Conservation (phyloP, 2,113 vertebrate species). For the Columba livia region DNA sequence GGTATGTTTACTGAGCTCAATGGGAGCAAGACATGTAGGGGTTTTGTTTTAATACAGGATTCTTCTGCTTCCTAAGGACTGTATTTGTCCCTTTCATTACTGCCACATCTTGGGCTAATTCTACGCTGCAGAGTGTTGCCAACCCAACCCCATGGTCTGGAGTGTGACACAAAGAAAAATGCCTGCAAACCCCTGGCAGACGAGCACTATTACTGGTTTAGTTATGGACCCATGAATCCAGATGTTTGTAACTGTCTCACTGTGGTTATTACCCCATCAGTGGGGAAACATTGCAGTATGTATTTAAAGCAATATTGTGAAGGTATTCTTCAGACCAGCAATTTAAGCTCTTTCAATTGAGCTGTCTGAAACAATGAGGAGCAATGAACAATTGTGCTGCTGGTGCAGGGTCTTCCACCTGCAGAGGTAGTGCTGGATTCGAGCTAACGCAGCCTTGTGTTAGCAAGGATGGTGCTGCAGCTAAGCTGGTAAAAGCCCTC, state of each 20-base stretch:
- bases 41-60: not conserved
- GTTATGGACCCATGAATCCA: slow-evolving; percentile 41
- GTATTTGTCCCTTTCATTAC: slow-evolving; percentile 7
- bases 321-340: slow-evolving; percentile 29
- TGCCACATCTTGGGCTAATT: slow-evolving; percentile 38
- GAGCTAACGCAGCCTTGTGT: not conserved
- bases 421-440: not conserved
- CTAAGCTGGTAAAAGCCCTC: slow-evolving; percentile 10
- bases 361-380: slow-evolving; percentile 31
- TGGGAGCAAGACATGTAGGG: not conserved
- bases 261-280: slow-evolving; percentile 45
- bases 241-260: slow-evolving; percentile 27
- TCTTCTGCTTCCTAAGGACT: not conserved
- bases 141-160: not conserved
- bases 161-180: slow-evolving; percentile 33
- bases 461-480: not conserved
- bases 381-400: not conserved
- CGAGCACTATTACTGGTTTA: not conserved
- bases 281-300: not conserved
- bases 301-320: slow-evolving; percentile 19
- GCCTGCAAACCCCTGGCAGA: slow-evolving; percentile 29
- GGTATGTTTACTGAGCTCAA: not conserved
- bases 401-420: not conserved
- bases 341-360: slow-evolving; percentile 21
- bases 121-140: not conserved